Conservation (phyloP, 2,113 vertebrate genomes). For the Alaudala cheleensis region DNA sequence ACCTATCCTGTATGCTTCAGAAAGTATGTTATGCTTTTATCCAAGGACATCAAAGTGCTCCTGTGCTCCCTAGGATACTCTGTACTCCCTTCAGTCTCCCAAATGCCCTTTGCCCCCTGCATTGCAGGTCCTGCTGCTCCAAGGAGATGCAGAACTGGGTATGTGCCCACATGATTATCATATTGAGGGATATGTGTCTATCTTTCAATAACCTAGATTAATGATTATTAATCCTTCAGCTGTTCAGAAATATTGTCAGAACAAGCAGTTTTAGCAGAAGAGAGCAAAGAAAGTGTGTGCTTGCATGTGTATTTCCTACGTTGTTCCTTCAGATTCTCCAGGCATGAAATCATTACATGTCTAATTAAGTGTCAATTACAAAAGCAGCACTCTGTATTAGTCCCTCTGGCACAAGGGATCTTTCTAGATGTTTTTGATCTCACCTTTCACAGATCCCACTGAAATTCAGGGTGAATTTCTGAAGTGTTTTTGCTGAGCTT, state of each 20-base stretch:
- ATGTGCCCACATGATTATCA: background rate
- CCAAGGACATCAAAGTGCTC: background rate
- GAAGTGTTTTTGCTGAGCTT: background rate
- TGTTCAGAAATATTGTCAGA: background rate
- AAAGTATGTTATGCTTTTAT: background rate
- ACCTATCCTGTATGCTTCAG: background rate
- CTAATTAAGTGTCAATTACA: constrained; percentile 34
- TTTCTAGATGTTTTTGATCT: background rate
- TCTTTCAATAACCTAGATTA: background rate
- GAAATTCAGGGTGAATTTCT: background rate
- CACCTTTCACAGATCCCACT: background rate
- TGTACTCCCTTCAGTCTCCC: background rate
- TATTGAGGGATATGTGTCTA: background rate
- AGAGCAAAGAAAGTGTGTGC: background rate
- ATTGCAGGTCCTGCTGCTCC: background rate
- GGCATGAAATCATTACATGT: background rate
- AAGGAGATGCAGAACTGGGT: background rate
- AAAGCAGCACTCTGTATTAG: background rate
- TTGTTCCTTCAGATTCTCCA: background rate
- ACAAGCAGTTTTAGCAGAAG: background rate
- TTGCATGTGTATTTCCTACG: background rate
- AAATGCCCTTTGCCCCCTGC: background rate
- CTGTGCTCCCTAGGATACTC: accelerated
- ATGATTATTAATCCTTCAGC: background rate
- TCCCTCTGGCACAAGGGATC: background rate